A percentile compares a stretch with the other conserved stretches of the same genome.
Conservation (phyloP, 2,888 invertebrate species). For the Ypsolopha scabrella region DNA sequence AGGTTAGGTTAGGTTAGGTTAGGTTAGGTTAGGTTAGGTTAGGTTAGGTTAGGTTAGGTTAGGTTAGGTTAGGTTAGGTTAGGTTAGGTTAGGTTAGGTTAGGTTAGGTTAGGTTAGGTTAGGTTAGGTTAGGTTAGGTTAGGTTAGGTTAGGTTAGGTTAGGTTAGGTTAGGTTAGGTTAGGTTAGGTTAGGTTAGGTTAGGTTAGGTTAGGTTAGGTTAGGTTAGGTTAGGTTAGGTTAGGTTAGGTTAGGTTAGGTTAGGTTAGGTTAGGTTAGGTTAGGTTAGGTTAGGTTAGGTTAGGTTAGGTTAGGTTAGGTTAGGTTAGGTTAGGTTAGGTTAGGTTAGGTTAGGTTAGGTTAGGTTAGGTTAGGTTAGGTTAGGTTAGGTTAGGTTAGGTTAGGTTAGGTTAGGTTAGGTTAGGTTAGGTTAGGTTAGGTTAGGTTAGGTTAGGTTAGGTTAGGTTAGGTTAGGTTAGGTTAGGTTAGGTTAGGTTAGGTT, state of each 20-base stretch:
- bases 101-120: constrained; percentile 12
- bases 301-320: constrained; percentile 11
- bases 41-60: constrained; percentile 12
- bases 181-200: constrained; percentile 13
- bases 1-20: constrained; percentile 11
- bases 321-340: constrained; percentile 10
- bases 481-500: constrained; percentile 6
- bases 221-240: constrained; percentile 11
- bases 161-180: constrained; percentile 14
- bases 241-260: constrained; percentile 12
- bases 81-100: constrained; percentile 14
- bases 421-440: constrained; percentile 7
- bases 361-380: constrained; percentile 9
- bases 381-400: constrained; percentile 9
- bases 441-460: constrained; percentile 8
- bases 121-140: constrained; percentile 17
- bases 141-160: constrained; percentile 17
- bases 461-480: constrained; percentile 7
- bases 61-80: constrained; percentile 14
- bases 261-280: constrained; percentile 11
- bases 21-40: constrained; percentile 13
- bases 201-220: constrained; percentile 10
- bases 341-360: constrained; percentile 9
- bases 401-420: constrained; percentile 7
- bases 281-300: constrained; percentile 11